Evolutionary conservation across 2,888 invertebrate genomes (phyloP).

Genomic region (Prostheceraeus crozeri): DNA sequence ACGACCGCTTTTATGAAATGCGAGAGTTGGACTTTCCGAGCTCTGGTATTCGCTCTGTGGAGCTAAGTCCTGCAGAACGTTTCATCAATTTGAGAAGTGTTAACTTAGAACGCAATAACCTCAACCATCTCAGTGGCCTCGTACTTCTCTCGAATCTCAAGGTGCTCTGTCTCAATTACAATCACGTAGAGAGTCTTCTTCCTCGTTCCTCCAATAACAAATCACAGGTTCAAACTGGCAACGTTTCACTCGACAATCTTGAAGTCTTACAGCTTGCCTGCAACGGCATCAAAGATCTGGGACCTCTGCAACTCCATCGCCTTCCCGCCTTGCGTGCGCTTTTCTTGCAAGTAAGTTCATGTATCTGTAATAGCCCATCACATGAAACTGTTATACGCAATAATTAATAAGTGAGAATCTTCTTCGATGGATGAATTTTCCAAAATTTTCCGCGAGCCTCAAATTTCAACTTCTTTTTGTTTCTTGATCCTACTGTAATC

Average conservation of each 20-base stretch:
- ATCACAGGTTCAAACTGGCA: too few relatives aligned
- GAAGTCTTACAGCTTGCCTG: constrained; percentile 56
- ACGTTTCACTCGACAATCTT: constrained; percentile 52
- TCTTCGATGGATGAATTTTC: too few relatives aligned
- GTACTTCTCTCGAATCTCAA: constrained; percentile 52
- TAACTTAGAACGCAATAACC: constrained; percentile 56
- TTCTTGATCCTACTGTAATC: too few relatives aligned
- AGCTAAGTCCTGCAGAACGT: constrained; percentile 50
- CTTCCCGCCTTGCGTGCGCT: constrained; percentile 54
- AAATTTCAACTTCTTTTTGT: too few relatives aligned
- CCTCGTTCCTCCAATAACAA: constrained; percentile 42
- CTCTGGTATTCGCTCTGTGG: constrained; percentile 51
- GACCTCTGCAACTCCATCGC: constrained; percentile 49
- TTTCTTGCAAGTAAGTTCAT: constrained; percentile 56
- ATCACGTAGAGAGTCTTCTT: constrained; percentile 55
- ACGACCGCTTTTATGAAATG: constrained; percentile 52
- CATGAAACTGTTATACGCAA: too few relatives aligned
- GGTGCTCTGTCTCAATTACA: constrained; percentile 56
- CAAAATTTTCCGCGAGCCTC: too few relatives aligned
- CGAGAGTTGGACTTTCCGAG: constrained; percentile 54
- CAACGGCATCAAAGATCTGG: constrained; percentile 55
- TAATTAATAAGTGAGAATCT: too few relatives aligned
- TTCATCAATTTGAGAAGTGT: constrained; percentile 54
- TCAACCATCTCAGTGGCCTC: constrained; percentile 55
- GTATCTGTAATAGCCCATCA: too few relatives aligned